Percentiles rank a stretch among this genome's conserved stretches.
Evolutionary conservation across 2,888 invertebrate species (phyloP).

Genomic region (Oscheius onirici): DNA sequence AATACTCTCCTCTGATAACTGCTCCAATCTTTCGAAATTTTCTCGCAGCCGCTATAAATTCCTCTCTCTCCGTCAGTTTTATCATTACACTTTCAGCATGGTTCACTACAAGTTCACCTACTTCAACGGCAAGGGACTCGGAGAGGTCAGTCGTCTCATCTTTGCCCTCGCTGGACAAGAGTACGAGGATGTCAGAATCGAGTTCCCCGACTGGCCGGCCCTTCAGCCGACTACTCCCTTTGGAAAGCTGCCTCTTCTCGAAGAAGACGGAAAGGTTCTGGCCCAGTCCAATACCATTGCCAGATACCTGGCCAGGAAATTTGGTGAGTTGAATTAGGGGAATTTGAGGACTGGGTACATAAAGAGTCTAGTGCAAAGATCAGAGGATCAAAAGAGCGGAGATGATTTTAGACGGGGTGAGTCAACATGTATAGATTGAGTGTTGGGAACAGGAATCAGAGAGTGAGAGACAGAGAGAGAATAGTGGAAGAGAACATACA

Average conservation of each 20-base stretch:
- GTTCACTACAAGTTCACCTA: slow-evolving; percentile 48
- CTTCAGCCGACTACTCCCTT: slow-evolving; percentile 34
- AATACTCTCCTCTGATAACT: no score
- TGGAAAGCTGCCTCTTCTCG: slow-evolving; percentile 46
- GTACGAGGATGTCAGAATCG: slow-evolving; percentile 56
- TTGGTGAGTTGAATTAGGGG: slow-evolving; percentile 29
- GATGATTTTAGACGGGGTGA: no score
- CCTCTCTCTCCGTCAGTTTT: no score
- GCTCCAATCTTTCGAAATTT: no score
- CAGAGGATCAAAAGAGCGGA: no score
- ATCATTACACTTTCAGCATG: slow-evolving; percentile 33
- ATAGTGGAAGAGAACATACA: background rate
- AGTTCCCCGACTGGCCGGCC: slow-evolving; percentile 48
- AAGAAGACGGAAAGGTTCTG: slow-evolving; percentile 44
- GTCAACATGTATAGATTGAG: no score
- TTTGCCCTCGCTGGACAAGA: slow-evolving; percentile 46
- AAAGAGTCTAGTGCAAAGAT: no score
- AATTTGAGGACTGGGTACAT: no score
- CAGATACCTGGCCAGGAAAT: slow-evolving; percentile 42
- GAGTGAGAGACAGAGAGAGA: background rate
- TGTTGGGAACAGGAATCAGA: background rate
- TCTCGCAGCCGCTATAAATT: no score
- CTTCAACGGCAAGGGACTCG: slow-evolving; percentile 48
- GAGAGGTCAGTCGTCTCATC: slow-evolving; percentile 43
- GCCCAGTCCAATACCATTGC: slow-evolving; percentile 47